Base-by-base conservation (phyloP, 1,140 invertebrate genomes). In the Leptonema lineaticorne region DNA sequence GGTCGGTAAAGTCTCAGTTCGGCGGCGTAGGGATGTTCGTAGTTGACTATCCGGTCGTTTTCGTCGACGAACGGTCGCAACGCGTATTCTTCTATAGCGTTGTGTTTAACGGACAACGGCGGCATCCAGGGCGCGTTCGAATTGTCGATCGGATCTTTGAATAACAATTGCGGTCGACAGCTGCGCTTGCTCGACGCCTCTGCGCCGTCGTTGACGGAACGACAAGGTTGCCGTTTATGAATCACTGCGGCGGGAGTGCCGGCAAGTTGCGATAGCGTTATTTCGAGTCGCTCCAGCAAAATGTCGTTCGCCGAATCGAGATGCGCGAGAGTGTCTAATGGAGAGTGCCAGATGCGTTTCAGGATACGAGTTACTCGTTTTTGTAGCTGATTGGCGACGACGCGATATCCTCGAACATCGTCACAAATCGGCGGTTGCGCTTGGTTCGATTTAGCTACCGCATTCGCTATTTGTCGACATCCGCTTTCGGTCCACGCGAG, bases 71-170 rank as follows among this genome's bases (percentile, higher is more conserved):
- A 3, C 11, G 37, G 46, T 2, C 8, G 11, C 5, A 50, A 4
- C 11, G 3, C 16, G 37, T 6, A 14, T 16, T 9, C 11, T 2
- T n/a, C 37, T 9, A 45, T 50, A 4, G 90, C 89, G 81, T 98
- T 94, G 0, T 94, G 95, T 80, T 98, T 98, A 11, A 92, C 87
- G 50, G 84, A 90, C 11, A 98, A 87, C 71, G 87, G 85, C 0
- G 95, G 95, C 50, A 89, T 79, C 86, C 95, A 98, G 16, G 91
- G 85, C 48, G 81, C 85, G 16, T 86, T 84, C 0, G 46, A 16
- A 81, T 97, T 97, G 76, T 96, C 92, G 37, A 97, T 87, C 74
- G 91, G 89, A 71, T 93, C 90, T 76, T 90, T 90, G 74, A 97
- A 98, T 58, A 83, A 87, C 33, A 90, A 76, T 78, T 97, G 95